A percentile compares a stretch with the other conserved stretches of the same genome.
These are phyloP conservation scores for Ectropis grisescens DNA, from an alignment of 1,140 invertebrate genomes.

Conservation along the genomic window DNA sequence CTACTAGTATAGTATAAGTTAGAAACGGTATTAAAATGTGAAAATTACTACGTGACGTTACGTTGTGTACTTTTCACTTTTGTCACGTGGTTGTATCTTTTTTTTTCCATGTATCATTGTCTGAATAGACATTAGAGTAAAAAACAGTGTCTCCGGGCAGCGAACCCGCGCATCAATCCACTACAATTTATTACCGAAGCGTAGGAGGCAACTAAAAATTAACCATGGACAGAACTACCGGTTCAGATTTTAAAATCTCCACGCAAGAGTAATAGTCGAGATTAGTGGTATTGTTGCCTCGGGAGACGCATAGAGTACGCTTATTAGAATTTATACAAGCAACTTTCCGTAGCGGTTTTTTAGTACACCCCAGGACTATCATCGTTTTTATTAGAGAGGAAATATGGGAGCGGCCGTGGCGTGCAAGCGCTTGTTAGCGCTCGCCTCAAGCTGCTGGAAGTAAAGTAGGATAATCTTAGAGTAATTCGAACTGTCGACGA, in stretches of 20 bases:
- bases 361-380: conserved; percentile 33
- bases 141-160: too few species aligned
- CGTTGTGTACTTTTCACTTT: too few species aligned
- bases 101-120: too few species aligned
- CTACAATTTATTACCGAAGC: conserved; percentile 41
- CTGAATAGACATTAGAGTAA: too few species aligned
- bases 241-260: conserved; percentile 40
- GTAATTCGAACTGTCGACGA: conserved; percentile 53
- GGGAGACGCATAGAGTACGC: conserved; percentile 34
- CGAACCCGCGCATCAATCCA: conserved; percentile 12
- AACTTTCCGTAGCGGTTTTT: conserved; percentile 37
- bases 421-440: conserved; percentile 36
- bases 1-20: too few species aligned
- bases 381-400: conserved; percentile 44
- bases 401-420: conserved; percentile 38
- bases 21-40: too few species aligned
- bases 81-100: too few species aligned
- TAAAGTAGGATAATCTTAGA: conserved; percentile 44
- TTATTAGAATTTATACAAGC: conserved; percentile 57
- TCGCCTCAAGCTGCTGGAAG: conserved; percentile 24
- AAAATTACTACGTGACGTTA: too few species aligned
- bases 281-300: conserved; percentile 56
- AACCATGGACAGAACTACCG: conserved; percentile 49
- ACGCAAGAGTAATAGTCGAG: conserved; percentile 49
- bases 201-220: conserved; percentile 59